These are phyloP conservation scores for Nemapogon koenigi DNA, from an alignment of 2,888 invertebrate genomes.

Conservation along the genomic window DNA sequence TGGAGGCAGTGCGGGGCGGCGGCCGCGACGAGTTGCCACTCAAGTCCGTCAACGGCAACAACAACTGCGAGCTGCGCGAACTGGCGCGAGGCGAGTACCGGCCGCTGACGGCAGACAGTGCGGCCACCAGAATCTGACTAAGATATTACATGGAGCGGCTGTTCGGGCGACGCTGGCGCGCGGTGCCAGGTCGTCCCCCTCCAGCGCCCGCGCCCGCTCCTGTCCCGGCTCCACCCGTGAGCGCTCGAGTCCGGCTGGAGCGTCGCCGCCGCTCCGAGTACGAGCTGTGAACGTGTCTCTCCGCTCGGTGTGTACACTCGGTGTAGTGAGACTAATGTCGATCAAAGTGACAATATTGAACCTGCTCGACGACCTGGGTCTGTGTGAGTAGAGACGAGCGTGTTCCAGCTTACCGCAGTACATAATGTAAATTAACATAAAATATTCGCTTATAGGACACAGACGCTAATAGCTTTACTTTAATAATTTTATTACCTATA, in stretches of 20 bases:
- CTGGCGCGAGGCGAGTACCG: conserved; percentile 64
- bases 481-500: too few species aligned
- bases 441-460: too few species aligned
- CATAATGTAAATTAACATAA: too few species aligned
- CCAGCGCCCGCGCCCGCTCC: conserved; percentile 34
- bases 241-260: conserved; percentile 48
- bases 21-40: conserved; percentile 57
- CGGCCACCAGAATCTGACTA: conserved; percentile 73
- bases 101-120: conserved; percentile 56
- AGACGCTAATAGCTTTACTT: too few species aligned
- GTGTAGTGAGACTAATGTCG: background rate
- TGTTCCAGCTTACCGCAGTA: too few species aligned
- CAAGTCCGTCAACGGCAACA: conserved; percentile 74
- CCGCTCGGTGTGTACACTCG: background rate
- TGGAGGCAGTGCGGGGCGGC: conserved; percentile 50
- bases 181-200: conserved; percentile 51
- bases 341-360: background rate
- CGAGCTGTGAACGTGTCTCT: conserved; percentile 36
- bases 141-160: conserved; percentile 77
- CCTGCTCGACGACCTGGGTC: too few species aligned
- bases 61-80: conserved; percentile 82
- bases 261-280: conserved; percentile 58
- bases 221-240: conserved; percentile 27
- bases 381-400: too few species aligned
- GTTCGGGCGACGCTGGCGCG: conserved; percentile 68